Base-by-base conservation (phyloP, 1,140 invertebrate genomes). In the Drosophila nebulosa region DNA sequence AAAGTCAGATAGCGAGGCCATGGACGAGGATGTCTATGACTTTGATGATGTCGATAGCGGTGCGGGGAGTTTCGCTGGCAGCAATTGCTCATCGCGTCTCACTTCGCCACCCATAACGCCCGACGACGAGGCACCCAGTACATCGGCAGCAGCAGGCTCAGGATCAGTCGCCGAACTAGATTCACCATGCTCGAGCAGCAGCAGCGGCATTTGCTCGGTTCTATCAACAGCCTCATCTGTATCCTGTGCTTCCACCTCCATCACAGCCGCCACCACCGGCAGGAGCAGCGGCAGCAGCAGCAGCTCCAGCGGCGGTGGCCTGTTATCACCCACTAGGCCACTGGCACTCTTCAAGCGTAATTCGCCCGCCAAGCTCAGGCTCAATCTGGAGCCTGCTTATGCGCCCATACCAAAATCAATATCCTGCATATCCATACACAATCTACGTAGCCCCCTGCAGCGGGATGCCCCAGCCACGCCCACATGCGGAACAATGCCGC, bases 21-120 rank as follows among this genome's bases (percentile, higher is more conserved):
- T 88, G 84, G 84, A 88, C 32, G 84, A 88, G 64, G 84, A 88
- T 70, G 85, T 71, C 16, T 86, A 75, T 27, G 81, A 86, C 22
- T 88, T 79, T 58, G 84, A 88, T 51, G 83, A 88, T 55, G 83
- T 88, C 36, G 83, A 88, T 32, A 88, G 83, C 32, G 83, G 84
- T 10, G 72, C 83, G 6, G 53, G 83, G 35, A 86, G 83, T 55
- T 69, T 84, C 65, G 81, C 78, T 9, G 81, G 81, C 57, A 90
- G 89, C 64, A 90, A 85, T 56, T 89, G 85, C 79, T 89, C 89
- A 2, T 89, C 89, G 30, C 85, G 89, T 0, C 59, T 90, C 12
- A 90, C 89, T 42, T 90, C 89, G 39, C 89, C 89, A 1, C 89
- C 89, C 9, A 73, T 89, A 30, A 85, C 89, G 16, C 89, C 89